These are phyloP conservation scores for Spilosoma lubricipeda DNA, from an alignment of 2,888 invertebrate species.

Conservation along the genomic window DNA sequence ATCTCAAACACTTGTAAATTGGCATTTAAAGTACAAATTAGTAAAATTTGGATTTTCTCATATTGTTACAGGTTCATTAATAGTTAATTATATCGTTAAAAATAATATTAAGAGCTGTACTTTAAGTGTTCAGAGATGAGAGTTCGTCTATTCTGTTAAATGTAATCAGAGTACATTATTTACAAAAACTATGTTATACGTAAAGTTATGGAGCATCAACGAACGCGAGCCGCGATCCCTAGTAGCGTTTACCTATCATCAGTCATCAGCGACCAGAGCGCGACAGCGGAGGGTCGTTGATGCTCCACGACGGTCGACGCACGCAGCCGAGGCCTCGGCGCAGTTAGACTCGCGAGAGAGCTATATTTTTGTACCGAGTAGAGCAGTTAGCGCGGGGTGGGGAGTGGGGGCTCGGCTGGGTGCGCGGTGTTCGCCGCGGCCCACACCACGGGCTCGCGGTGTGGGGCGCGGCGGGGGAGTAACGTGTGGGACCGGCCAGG, in stretches of 20 bases:
- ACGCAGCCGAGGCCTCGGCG: constrained; percentile 35
- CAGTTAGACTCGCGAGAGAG: background rate
- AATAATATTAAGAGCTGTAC: constrained; percentile 85
- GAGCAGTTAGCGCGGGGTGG: constrained; percentile 29
- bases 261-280: background rate
- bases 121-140: constrained; percentile 86
- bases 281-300: constrained; percentile 17
- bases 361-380: constrained; percentile 1
- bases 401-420: constrained; percentile 31
- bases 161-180: constrained; percentile 73
- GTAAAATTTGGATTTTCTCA: constrained; percentile 85
- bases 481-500: constrained; percentile 63
- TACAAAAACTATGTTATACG: constrained; percentile 65
- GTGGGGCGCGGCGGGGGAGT: constrained; percentile 28
- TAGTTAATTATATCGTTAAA: constrained; percentile 81
- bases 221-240: constrained; percentile 34
- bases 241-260: background rate
- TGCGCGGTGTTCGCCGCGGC: constrained; percentile 29
- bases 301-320: constrained; percentile 63
- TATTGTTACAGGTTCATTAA: constrained; percentile 87
- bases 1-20: constrained; percentile 84
- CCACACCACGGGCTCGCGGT: constrained; percentile 12
- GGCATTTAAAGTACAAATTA: constrained; percentile 87
- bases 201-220: constrained; percentile 50
- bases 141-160: constrained; percentile 77